phyloP scores from a whole-genome alignment of 1,140 invertebrate genomes.

The Drosophila subobscura region DNA sequence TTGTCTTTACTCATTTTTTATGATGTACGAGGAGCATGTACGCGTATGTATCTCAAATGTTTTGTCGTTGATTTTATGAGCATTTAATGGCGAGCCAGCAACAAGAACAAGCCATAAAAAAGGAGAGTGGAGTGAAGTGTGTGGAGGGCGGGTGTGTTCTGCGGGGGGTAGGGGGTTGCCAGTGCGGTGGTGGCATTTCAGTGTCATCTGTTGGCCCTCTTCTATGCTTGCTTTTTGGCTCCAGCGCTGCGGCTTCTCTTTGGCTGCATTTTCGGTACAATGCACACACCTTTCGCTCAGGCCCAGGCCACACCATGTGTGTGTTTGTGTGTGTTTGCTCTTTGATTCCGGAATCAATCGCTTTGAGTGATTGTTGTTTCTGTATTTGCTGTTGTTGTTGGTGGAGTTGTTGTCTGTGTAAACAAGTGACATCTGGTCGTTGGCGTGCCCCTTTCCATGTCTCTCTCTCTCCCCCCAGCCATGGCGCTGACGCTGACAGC shows the following conservation, averaged over 20 bases:
- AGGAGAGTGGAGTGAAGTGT: neutral
- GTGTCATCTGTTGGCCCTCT: constrained; percentile 25
- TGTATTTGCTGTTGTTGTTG: constrained; percentile 27
- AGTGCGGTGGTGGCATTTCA: no score
- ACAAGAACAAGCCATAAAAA: constrained; percentile 18
- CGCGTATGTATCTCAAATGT: constrained; percentile 21
- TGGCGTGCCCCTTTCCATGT: neutral
- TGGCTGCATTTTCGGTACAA: constrained; percentile 27
- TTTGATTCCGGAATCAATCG: constrained; percentile 33
- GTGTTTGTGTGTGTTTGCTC: constrained; percentile 20
- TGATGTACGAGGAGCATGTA: constrained; percentile 8
- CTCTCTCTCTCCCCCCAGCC: constrained; percentile 1
- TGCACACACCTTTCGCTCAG: constrained; percentile 39
- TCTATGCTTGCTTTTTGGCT: neutral
- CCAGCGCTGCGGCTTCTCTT: constrained; percentile 14
- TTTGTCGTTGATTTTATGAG: constrained; percentile 62
- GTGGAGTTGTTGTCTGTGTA: constrained; percentile 45
- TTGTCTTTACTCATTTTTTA: constrained; percentile 32
- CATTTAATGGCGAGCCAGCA: constrained; percentile 55
- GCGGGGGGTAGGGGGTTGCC: neutral
- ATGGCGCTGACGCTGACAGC: constrained; percentile 28
- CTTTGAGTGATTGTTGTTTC: constrained; percentile 33
- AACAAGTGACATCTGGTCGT: constrained; percentile 76
- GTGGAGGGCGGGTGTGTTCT: no score
- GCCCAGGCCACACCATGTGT: constrained; percentile 7